Conservation (phyloP, 2,113 vertebrate genomes). For the Rutilus rutilus region DNA sequence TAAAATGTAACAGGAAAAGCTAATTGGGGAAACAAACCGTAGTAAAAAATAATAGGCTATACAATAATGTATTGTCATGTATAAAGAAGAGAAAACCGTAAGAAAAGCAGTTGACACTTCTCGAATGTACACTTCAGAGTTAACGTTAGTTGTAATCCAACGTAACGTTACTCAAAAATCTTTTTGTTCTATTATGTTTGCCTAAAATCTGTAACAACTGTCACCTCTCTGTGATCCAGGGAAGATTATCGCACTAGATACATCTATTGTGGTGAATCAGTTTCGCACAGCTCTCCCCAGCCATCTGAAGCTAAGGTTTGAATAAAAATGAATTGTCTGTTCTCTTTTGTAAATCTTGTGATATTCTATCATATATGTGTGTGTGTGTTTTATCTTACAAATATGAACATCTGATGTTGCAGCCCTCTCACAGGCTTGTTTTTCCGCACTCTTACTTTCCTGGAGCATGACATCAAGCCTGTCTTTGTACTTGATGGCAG, state of each 20-base stretch:
- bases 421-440: constrained; percentile 75
- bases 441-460: constrained; percentile 77
- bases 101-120: background rate
- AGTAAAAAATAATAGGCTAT: too few relatives aligned
- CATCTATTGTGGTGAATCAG: constrained; percentile 77
- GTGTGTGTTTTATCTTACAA: background rate
- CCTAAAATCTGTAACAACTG: background rate
- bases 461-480: constrained; percentile 80
- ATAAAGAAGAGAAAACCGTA: background rate
- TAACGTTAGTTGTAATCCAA: background rate
- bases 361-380: too few relatives aligned
- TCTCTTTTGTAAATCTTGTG: background rate
- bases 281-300: constrained; percentile 71
- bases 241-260: constrained; percentile 77
- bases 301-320: constrained; percentile 55
- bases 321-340: background rate
- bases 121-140: background rate
- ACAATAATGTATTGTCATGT: background rate
- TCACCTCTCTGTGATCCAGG: constrained; percentile 64
- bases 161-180: too few relatives aligned
- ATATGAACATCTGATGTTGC: background rate
- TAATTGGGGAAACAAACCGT: background rate
- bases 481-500: constrained; percentile 80
- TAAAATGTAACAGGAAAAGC: background rate
- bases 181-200: background rate